Base-by-base conservation (phyloP, 1,140 invertebrate species). In the Zophobas atratus region DNA sequence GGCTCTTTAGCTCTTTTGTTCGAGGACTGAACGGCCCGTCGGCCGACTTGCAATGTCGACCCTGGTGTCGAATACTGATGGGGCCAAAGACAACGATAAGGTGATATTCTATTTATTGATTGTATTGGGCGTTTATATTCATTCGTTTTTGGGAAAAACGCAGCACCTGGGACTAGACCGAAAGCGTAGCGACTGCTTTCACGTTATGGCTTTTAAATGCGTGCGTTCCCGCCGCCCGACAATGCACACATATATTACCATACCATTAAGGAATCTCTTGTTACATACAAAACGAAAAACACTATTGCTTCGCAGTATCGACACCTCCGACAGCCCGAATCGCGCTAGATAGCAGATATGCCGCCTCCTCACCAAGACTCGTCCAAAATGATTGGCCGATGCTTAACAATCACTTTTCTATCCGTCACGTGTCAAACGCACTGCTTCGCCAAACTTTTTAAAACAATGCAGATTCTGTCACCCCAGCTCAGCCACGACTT, bases 1-100 rank as follows among this genome's bases (percentile, higher is more conserved):
- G 76, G 72, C 81, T 81, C 79, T 81, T 81, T 80, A 80, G 73
- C 79, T 82, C 80, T 78, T 82, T 82, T 82, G 81, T 82, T 82
- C 57, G 70, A 70, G 56, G 51, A 70, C 78, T 51, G 70, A 53
- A 67, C 49, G 55, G 60, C 57, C 77, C 77, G 77, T 70, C 70
- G 43, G 63, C 43, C 36, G 60, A 67, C 67, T 57, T 77, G 76
- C 76, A 73, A 73, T 46, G 55, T 73, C 71, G 71, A 73, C 71
- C 51, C 71, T 73, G 49, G 49, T 73, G 71, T 70, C 72, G 72
- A 75, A 74, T 78, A 75, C 72, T 78, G 72, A 78, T 78, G 71
- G 72, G 49, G 53, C 51, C 60, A 78, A 78, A 78, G 77, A 78
- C 77, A 78, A 78, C 77, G 77, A 78, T 78, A 78, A 78, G 56